Base-by-base conservation (phyloP, 2,113 vertebrate species). In the Rhodinocichla rosea region DNA sequence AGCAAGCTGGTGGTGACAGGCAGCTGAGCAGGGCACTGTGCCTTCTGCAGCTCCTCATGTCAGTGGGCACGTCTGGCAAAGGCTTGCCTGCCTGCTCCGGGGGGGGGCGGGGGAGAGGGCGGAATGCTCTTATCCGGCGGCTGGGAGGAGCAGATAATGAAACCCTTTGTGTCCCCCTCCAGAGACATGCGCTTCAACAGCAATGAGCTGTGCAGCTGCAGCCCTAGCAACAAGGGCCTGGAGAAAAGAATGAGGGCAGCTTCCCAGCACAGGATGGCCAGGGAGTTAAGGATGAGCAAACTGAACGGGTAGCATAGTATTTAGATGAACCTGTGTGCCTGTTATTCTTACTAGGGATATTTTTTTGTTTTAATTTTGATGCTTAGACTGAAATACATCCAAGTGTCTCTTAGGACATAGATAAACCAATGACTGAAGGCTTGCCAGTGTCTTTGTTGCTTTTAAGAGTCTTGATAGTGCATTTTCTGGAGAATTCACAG, bases 161-260 rank as follows among this genome's bases (percentile, higher is more conserved):
- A 97, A 79, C 91, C 86, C 87, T 97, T 98, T 98, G 97, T 98
- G 90, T 76, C 59, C 91, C 35, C 75, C 88, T 94, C 90, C 79
- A 89, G 91, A 97, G 94, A 91, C 90, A 76, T 75, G 89, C 40
- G 75, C 97, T 97, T 96, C 92, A 63, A 20, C 84, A 84, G 95
- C 93, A 97, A 85, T 87, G 95, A 87, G 83, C 95, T 57, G 39
- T 94, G 95, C 98, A 98, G 98, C 98, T 98, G 98, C 98, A 98
- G 5, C 97, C 97, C 88, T 97, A 92, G 98, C 97, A 98, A 98
- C 97, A 90, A 92, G 90, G 63, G 86, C 68, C 74, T 55, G 59
- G 91, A 95, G 88, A 63, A 56, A 97, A 97, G 97, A 98, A 98
- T 94, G 95, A 96, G 95, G 96, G 97, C 98, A 97, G 74, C 64